Conservation (phyloP, 2,797 vertebrate species). For the Avahi laniger region DNA sequence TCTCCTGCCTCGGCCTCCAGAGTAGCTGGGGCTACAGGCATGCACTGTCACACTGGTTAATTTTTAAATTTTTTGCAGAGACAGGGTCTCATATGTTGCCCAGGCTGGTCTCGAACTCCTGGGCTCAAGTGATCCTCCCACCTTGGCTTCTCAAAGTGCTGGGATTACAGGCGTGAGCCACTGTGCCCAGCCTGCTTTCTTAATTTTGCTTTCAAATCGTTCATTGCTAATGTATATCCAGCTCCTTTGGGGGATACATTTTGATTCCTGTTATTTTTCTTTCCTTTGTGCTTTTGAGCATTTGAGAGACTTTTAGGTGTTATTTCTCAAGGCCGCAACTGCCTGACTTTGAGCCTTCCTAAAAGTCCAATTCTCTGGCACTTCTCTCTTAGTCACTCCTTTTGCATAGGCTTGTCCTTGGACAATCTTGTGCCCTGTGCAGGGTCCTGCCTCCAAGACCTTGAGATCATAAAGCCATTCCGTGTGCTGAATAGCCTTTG, state of each 20-base stretch:
- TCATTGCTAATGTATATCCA: background rate
- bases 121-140: background rate
- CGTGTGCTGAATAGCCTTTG: background rate
- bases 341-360: background rate
- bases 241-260: background rate
- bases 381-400: background rate
- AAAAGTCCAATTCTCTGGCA: background rate
- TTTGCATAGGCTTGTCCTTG: background rate
- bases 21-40: background rate
- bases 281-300: background rate
- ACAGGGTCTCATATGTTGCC: background rate
- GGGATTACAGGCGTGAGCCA: background rate
- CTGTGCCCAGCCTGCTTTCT: background rate
- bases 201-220: background rate
- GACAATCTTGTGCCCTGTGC: background rate
- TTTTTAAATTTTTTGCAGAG: background rate
- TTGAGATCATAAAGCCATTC: background rate
- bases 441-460: background rate
- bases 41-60: background rate
- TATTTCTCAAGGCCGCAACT: background rate
- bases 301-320: background rate
- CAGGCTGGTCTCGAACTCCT: background rate
- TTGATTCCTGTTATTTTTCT: background rate
- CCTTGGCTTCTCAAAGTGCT: background rate
- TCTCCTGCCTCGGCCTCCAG: background rate